phyloP scores from a whole-genome alignment of 1,140 invertebrate species.

The Hirudo medicinalis region DNA sequence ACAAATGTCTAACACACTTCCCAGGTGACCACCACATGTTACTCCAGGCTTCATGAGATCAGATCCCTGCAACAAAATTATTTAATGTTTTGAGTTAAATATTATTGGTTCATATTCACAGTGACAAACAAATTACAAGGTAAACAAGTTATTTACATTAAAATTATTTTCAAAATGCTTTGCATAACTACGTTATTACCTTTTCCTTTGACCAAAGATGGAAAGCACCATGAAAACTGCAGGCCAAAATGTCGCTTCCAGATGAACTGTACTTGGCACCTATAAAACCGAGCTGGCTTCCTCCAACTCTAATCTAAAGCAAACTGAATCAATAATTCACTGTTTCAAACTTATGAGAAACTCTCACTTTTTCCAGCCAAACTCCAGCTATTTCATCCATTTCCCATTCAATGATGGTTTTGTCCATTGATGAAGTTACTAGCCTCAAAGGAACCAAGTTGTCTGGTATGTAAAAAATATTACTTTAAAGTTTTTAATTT shows the following conservation, averaged over 20 bases:
- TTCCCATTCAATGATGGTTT: conserved; percentile 82
- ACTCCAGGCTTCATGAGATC: conserved; percentile 56
- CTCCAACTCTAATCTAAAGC: conserved; percentile 58
- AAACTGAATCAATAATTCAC: conserved; percentile 1
- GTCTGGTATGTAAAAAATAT: neutral
- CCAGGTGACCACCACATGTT: conserved; percentile 71
- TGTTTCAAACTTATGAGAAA: conserved; percentile 8
- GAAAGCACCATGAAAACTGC: conserved; percentile 81
- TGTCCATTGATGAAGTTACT: conserved; percentile 83
- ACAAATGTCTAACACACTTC: conserved; percentile 62
- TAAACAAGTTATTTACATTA: neutral
- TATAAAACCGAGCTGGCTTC: conserved; percentile 81
- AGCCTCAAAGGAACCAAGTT: conserved; percentile 41
- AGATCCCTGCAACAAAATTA: neutral
- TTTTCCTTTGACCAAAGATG: conserved; percentile 64
- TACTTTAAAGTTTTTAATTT: neutral
- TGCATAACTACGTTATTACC: neutral
- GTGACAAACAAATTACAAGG: neutral
- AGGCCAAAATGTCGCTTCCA: conserved; percentile 60
- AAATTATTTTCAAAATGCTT: neutral
- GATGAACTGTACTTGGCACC: conserved; percentile 63
- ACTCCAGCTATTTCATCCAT: conserved; percentile 47
- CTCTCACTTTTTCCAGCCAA: conserved; percentile 60
- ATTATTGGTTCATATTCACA: neutral
- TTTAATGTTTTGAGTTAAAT: neutral